A percentile compares a stretch with the other conserved stretches of the same genome.
Conservation (phyloP, 30 jellyfish, hydroid and myxozoan genomes). For the Chrysaora quinquecirrha region DNA sequence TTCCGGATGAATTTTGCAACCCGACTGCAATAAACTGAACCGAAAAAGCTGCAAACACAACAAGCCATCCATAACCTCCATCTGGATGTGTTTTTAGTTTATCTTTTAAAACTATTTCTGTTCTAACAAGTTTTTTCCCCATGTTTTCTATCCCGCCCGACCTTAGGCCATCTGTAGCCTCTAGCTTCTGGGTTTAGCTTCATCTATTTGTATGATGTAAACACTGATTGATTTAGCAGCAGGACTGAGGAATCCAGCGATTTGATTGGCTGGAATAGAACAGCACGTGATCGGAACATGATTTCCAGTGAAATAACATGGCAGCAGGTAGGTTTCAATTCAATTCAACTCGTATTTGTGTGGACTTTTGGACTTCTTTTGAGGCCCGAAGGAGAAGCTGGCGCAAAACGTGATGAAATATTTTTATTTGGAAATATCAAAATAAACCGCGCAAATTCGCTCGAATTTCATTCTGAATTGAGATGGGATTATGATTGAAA, state of each 20-base stretch:
- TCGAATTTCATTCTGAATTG: no score
- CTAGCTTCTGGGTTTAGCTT: not conserved
- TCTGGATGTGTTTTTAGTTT: slow-evolving; percentile 90
- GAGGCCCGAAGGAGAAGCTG: no score
- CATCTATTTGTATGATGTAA: slow-evolving; percentile 60
- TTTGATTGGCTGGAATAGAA: not conserved
- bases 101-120: slow-evolving; percentile 19
- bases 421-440: no score
- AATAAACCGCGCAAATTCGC: no score
- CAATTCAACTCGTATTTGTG: not conserved
- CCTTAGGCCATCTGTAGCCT: not conserved
- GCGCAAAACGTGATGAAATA: no score
- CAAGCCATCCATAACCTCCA: slow-evolving; percentile 99
- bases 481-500: no score
- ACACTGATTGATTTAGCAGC: slow-evolving; percentile 9
- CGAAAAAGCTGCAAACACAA: slow-evolving; percentile 83
- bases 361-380: no score
- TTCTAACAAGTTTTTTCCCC: not conserved
- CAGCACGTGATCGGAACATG: not conserved
- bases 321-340: not conserved
- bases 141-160: not conserved
- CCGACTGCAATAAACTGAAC: slow-evolving; percentile 94
- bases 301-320: slow-evolving; percentile 13
- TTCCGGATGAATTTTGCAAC: slow-evolving; percentile 94
- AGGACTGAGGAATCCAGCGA: slow-evolving; percentile 13